phyloP scores from a whole-genome alignment of 2,888 invertebrate species.

The Cylindroiulus punctatus region DNA sequence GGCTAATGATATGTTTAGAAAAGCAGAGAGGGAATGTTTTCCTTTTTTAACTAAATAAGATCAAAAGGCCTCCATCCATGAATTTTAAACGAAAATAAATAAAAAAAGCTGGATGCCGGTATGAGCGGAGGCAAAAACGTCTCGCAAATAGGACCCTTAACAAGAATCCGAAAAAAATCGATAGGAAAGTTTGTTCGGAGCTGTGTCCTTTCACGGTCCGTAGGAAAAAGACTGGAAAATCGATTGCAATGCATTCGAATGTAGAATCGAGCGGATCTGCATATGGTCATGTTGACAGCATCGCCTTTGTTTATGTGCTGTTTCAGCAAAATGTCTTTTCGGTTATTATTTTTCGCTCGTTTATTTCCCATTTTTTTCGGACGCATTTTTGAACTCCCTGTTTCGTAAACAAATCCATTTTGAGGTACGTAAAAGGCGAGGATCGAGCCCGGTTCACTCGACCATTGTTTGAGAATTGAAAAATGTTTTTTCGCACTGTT shows the following conservation, averaged over 20 bases:
- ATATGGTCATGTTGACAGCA: constrained; percentile 21
- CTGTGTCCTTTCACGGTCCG: not conserved
- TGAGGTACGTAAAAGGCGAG: not conserved
- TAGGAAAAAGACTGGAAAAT: not conserved
- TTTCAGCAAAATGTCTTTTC: not conserved
- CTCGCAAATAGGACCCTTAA: constrained; percentile 32
- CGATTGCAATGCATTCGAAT: constrained; percentile 14
- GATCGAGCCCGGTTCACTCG: not conserved
- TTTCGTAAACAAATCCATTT: constrained; percentile 10
- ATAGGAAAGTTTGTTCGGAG: constrained; percentile 8
- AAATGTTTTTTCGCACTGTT: not conserved
- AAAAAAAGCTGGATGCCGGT: not conserved
- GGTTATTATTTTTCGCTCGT: not conserved
- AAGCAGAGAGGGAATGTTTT: constrained; percentile 1
- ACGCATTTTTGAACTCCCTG: not conserved
- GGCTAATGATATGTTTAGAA: constrained; percentile 37
- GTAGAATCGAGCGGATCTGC: not conserved
- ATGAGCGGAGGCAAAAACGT: not conserved
- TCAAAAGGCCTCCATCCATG: constrained; percentile 22
- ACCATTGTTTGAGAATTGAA: not conserved
- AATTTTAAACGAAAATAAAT: constrained; percentile 30
- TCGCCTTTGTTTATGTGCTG: constrained; percentile 7
- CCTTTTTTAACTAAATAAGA: constrained; percentile 38
- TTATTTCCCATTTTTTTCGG: not conserved
- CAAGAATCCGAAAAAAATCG: constrained; percentile 19